Evolutionary conservation across 2,113 vertebrate species (phyloP), one percentile per base, ranked within the genome.

Genomic region (Phyllostomus hastatus): DNA sequence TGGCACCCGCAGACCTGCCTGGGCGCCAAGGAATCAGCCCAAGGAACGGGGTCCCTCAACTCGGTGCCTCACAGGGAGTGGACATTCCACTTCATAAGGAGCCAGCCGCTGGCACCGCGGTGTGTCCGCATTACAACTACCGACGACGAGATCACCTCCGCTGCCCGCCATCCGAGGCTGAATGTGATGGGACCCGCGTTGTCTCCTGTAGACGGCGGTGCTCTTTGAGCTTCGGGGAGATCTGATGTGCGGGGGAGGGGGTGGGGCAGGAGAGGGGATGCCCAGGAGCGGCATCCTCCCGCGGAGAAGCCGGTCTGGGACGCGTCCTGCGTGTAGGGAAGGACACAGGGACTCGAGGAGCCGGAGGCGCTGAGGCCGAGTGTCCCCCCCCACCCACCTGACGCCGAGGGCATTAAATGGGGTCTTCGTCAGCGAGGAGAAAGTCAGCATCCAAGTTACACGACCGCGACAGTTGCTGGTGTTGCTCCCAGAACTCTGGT

Each of bases 1-100:
- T 1, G 1, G 43, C 9, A 4, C 35, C n/a, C 26, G 38, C 22
- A 19, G 54, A n/a, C 8, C 1, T 11, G 35, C 7, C 0, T 16
- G 46, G 2, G 6, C 17, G 19, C 15, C 15, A 38, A 59, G 10
- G 24, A 31, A 80, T 3, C 1, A 10, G 54, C 17, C 2, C 6
- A 0, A 7, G 17, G 20, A 22, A 22, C 8, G 46, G 1, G 38
- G 46, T 14, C 15, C 3, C 11, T 33, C 15, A 3, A 19, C 5
- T 3, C 57, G 0, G 24, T 7, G 8, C 43, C 20, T 1, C 50
- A 20, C 0, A 0, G 1, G 2, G 33, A 28, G 4, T 2, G 14
- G 14, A 19, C 3, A 0, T 48, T 50, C 14, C 17, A 7, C 64
- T 12, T 50, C 16, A 6, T 12, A 7, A 22, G 11, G 7, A 38